phyloP scores from a whole-genome alignment of 2,797 vertebrate species.

The Anabas testudineus region DNA sequence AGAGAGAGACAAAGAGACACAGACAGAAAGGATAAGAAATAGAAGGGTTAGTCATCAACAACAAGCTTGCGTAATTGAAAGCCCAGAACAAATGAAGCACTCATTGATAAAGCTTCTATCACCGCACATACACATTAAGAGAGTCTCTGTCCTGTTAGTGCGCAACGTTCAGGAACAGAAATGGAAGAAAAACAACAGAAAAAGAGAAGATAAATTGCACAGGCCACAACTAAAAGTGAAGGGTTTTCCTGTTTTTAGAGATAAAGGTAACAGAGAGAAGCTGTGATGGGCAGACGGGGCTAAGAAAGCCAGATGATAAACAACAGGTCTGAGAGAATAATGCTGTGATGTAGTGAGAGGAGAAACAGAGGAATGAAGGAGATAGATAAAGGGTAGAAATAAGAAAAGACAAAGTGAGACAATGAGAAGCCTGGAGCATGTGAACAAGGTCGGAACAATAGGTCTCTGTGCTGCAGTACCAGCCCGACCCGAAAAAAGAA shows the following conservation, averaged over 20 bases:
- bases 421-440: conserved; percentile 61
- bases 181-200: conserved; percentile 9
- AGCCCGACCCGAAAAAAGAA: conserved; percentile 63
- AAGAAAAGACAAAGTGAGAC: conserved; percentile 38
- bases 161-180: background rate
- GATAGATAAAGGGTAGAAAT: conserved; percentile 23
- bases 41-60: conserved; percentile 61
- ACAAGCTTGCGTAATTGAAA: conserved; percentile 36
- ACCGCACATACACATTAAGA: background rate
- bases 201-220: conserved; percentile 29
- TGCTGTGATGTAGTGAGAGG: conserved; percentile 44
- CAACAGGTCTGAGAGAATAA: conserved; percentile 58
- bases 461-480: conserved; percentile 65
- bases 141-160: background rate
- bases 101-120: conserved; percentile 34
- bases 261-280: conserved; percentile 44
- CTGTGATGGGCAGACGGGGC: conserved; percentile 47
- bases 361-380: conserved; percentile 49
- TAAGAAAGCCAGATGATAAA: conserved; percentile 57
- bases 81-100: conserved; percentile 3
- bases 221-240: conserved; percentile 42
- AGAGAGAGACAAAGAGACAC: conserved; percentile 30
- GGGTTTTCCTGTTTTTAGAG: conserved; percentile 49
- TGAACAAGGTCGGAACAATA: conserved; percentile 63
- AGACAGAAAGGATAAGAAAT: conserved; percentile 43